Evolutionary conservation across 2,888 invertebrate species (phyloP).

Genomic region (Hydraecia micacea): DNA sequence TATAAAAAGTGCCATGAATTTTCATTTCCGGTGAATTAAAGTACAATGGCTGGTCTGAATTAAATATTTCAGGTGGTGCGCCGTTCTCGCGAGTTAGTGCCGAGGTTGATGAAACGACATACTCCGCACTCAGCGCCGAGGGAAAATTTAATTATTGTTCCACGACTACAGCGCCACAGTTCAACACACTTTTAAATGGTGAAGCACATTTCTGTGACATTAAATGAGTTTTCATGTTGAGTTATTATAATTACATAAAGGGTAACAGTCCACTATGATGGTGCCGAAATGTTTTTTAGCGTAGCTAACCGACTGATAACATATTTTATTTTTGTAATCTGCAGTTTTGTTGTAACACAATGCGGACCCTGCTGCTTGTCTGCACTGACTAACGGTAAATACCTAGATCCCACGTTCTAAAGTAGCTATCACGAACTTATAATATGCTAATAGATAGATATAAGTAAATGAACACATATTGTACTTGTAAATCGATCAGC

Average conservation of each 20-base stretch:
- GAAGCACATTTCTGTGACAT: constrained; percentile 83
- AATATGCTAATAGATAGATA: constrained; percentile 58
- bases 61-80: constrained; percentile 87
- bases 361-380: background rate
- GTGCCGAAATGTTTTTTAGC: constrained; percentile 34
- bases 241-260: constrained; percentile 81
- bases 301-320: constrained; percentile 8
- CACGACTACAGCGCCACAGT: constrained; percentile 81
- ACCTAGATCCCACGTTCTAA: background rate
- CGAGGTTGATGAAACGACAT: constrained; percentile 86
- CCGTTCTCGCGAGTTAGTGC: constrained; percentile 81
- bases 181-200: constrained; percentile 86
- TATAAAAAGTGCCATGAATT: constrained; percentile 70
- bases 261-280: constrained; percentile 63
- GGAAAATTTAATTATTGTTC: constrained; percentile 89
- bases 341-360: background rate
- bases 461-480: constrained; percentile 79
- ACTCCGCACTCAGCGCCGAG: constrained; percentile 82
- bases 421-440: constrained; percentile 46
- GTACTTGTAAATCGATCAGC: constrained; percentile 88
- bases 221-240: constrained; percentile 82
- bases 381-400: constrained; percentile 4
- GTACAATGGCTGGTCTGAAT: constrained; percentile 82
- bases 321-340: background rate
- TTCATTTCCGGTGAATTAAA: constrained; percentile 84